Evolutionary conservation across 2,797 vertebrate genomes (phyloP).

Genomic region (Myotis myotis): DNA sequence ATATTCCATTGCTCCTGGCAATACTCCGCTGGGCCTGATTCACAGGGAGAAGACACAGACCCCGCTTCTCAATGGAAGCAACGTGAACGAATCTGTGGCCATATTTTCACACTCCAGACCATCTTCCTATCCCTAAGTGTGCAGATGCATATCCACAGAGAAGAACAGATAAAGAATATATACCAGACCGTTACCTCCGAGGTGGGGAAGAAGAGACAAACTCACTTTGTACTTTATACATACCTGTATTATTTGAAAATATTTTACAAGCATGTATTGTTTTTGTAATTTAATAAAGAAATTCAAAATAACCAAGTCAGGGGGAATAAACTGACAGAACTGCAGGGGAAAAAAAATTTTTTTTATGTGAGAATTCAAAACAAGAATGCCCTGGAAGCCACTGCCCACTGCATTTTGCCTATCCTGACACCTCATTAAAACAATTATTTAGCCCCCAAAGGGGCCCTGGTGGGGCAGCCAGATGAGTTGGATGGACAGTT

Average conservation of each 20-base stretch:
- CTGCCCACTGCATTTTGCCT: neutral
- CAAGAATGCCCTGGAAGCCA: neutral
- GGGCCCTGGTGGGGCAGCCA: neutral
- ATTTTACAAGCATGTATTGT: neutral
- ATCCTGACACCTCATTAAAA: neutral
- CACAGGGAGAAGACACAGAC: neutral
- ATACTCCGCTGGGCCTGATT: neutral
- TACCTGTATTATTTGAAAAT: neutral
- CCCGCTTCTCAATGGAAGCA: neutral
- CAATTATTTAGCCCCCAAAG: rapidly evolving
- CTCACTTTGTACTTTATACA: neutral
- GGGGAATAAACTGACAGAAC: neutral
- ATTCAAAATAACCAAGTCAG: constrained; percentile 8
- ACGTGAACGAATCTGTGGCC: neutral
- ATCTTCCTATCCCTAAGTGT: neutral
- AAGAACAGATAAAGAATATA: neutral
- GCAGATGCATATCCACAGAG: neutral
- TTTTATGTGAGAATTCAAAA: neutral
- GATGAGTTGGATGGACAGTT: neutral
- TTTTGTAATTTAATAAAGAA: constrained; percentile 33
- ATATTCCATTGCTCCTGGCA: neutral
- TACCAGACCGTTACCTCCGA: neutral
- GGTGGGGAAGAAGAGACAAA: neutral
- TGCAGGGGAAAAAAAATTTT: constrained; percentile 5
- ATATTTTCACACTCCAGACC: neutral